These are phyloP conservation scores for Tyrannus savana DNA, from an alignment of 2,113 vertebrate species.

Conservation along the genomic window DNA sequence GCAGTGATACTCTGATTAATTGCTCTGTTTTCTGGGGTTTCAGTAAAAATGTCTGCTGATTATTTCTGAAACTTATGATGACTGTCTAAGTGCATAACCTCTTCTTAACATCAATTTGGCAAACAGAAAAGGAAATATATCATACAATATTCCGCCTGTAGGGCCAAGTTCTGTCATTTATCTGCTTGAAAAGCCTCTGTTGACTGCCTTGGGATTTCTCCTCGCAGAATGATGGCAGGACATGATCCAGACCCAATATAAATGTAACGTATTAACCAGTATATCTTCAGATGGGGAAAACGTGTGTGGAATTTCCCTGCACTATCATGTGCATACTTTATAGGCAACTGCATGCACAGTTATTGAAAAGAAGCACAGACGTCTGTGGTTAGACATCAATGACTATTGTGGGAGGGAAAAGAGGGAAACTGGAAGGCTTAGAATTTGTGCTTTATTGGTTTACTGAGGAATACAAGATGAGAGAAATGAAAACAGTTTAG, in stretches of 20 bases:
- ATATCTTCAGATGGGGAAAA: constrained; percentile 62
- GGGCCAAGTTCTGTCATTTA: constrained; percentile 59
- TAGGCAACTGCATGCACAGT: constrained; percentile 39
- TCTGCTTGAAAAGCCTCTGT: constrained; percentile 50
- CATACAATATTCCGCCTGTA: constrained; percentile 33
- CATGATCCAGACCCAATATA: constrained; percentile 56
- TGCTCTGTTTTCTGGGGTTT: constrained; percentile 55
- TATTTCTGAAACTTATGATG: constrained; percentile 56
- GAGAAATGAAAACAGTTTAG: constrained; percentile 48
- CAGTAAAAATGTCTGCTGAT: constrained; percentile 61
- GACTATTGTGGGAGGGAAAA: constrained; percentile 46
- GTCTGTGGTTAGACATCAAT: constrained; percentile 58
- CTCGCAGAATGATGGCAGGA: constrained; percentile 50
- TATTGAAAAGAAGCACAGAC: constrained; percentile 64
- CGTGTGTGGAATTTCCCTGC: constrained; percentile 52
- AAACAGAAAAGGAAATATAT: constrained; percentile 55
- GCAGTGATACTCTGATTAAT: constrained; percentile 54
- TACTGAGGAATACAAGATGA: constrained; percentile 47
- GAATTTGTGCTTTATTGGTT: constrained; percentile 53
- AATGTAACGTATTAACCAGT: constrained; percentile 36
- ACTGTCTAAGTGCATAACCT: constrained; percentile 52
- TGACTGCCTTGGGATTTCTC: constrained; percentile 58
- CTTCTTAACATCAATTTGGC: constrained; percentile 51
- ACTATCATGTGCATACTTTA: constrained; percentile 43
- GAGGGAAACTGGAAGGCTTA: constrained; percentile 31